A percentile compares a stretch with the other conserved stretches of the same genome.
These are phyloP conservation scores for Zaprionus obscuricornis DNA, from an alignment of 2,888 invertebrate genomes.

Conservation along the genomic window DNA sequence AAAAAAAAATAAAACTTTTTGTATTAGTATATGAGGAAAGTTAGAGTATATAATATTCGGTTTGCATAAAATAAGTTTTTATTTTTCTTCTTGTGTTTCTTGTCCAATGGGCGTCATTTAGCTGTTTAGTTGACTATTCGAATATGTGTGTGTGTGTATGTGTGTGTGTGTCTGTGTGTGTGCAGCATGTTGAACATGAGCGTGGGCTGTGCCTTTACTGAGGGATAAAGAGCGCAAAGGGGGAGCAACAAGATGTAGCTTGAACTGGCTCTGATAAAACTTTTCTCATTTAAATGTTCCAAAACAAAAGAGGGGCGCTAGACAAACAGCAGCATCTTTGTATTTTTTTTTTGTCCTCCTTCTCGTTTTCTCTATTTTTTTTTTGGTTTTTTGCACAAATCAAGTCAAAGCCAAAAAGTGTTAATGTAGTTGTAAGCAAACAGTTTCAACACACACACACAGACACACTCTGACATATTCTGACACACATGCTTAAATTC, in stretches of 20 bases:
- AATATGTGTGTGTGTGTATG: constrained; percentile 9
- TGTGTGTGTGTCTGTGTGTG: constrained; percentile 14
- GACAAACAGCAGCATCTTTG: constrained; percentile 55
- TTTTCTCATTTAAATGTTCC: constrained; percentile 69
- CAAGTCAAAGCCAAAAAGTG: constrained; percentile 64
- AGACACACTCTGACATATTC: constrained; percentile 6
- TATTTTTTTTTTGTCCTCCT: constrained; percentile 3
- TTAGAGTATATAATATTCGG: too few relatives aligned
- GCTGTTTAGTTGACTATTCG: constrained; percentile 46
- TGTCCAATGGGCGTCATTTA: constrained; percentile 53
- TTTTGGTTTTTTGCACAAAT: constrained; percentile 46
- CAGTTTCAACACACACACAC: constrained; percentile 23
- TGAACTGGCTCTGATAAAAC: constrained; percentile 47
- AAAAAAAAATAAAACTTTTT: too few relatives aligned
- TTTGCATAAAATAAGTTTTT: constrained; percentile 7
- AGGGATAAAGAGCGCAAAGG: not conserved
- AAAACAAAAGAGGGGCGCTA: constrained; percentile 60
- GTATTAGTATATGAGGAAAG: too few relatives aligned
- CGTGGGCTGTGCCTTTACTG: too few relatives aligned
- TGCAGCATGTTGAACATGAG: constrained; percentile 1
- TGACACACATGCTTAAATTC: constrained; percentile 34
- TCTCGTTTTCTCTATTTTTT: not conserved
- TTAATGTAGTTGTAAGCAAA: constrained; percentile 61
- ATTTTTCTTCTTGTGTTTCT: constrained; percentile 19
- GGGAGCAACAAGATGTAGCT: not conserved